Percentiles rank a stretch among this genome's conserved stretches.
These are phyloP conservation scores for Turritopsis rubra DNA, from an alignment of 30 jellyfish, hydroid and myxozoan species.

Conservation along the genomic window DNA sequence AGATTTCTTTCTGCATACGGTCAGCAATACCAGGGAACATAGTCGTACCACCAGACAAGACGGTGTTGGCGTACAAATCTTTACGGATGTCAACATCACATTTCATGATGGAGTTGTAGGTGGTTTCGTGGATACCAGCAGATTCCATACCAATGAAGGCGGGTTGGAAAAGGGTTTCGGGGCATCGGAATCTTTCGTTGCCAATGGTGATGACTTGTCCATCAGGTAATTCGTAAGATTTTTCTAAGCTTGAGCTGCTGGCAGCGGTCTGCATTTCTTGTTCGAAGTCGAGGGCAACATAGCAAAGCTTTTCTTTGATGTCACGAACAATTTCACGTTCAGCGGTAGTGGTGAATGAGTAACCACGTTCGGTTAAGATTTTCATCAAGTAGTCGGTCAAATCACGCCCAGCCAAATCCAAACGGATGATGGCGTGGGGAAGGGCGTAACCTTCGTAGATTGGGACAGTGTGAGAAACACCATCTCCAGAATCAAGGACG, in stretches of 20 bases:
- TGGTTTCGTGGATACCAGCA: constrained; percentile 98
- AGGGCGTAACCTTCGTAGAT: constrained; percentile 99
- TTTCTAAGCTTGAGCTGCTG: constrained; percentile 97
- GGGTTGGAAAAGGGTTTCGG: constrained; percentile 99
- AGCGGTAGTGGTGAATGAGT: constrained; percentile 98
- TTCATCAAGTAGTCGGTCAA: constrained; percentile 99
- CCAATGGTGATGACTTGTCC: constrained; percentile 99
- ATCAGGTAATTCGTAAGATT: constrained; percentile 97
- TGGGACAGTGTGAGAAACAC: constrained; percentile 99
- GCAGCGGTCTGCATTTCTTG: constrained; percentile 98
- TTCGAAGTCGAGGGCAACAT: constrained; percentile 98
- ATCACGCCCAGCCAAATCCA: constrained; percentile 99
- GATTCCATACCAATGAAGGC: constrained; percentile 99
- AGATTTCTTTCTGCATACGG: constrained; percentile 98
- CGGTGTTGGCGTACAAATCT: constrained; percentile 98
- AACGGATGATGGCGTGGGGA: constrained; percentile 99
- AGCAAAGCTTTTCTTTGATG: constrained; percentile 97
- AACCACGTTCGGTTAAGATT: constrained; percentile 97
- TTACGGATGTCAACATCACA: constrained; percentile 98
- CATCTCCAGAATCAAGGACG: constrained; percentile 99
- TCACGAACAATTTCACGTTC: constrained; percentile 99
- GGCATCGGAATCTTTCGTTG: constrained; percentile 98
- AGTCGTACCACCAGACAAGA: constrained; percentile 99
- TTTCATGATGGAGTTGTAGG: constrained; percentile 98
- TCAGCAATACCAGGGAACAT: constrained; percentile 99